Evolutionary conservation across 2,797 vertebrate genomes (phyloP).

Genomic region (Pempheris klunzingeri): DNA sequence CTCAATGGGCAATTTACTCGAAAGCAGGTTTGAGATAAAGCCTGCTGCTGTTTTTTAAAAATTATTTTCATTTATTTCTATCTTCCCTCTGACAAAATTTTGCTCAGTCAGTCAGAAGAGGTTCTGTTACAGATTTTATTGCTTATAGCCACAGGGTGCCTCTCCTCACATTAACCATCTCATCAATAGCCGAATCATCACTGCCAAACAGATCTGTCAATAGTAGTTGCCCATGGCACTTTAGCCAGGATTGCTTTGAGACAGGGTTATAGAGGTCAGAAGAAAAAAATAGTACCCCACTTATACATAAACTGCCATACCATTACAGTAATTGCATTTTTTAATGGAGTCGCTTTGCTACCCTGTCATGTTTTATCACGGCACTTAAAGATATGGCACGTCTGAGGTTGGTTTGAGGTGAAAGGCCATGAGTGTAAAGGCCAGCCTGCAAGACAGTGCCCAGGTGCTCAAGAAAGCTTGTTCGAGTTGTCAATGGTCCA

Average conservation of each 20-base stretch:
- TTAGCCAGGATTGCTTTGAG: constrained; percentile 40
- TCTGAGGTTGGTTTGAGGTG: constrained; percentile 30
- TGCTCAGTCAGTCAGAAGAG: not conserved
- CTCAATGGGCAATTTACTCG: constrained; percentile 7
- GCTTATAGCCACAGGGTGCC: not conserved
- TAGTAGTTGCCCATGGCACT: constrained; percentile 50
- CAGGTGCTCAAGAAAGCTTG: not conserved
- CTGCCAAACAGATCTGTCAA: constrained; percentile 57
- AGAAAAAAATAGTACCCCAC: constrained; percentile 27
- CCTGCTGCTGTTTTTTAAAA: not conserved
- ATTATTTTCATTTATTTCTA: not conserved
- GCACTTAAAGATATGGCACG: constrained; percentile 26
- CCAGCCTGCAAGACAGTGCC: constrained; percentile 1
- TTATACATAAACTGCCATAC: constrained; percentile 46
- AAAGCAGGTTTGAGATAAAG: not conserved
- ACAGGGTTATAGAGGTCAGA: constrained; percentile 46
- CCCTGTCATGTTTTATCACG: constrained; percentile 59
- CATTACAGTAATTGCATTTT: constrained; percentile 65
- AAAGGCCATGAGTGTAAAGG: constrained; percentile 18
- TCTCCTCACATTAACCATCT: constrained; percentile 29
- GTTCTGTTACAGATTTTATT: constrained; percentile 16
- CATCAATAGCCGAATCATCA: constrained; percentile 59
- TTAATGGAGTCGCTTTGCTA: constrained; percentile 53
- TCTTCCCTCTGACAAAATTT: not conserved
- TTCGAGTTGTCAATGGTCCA: not conserved